phyloP scores from a whole-genome alignment of 2,797 vertebrate genomes.

The Pantherophis vulpinus region DNA sequence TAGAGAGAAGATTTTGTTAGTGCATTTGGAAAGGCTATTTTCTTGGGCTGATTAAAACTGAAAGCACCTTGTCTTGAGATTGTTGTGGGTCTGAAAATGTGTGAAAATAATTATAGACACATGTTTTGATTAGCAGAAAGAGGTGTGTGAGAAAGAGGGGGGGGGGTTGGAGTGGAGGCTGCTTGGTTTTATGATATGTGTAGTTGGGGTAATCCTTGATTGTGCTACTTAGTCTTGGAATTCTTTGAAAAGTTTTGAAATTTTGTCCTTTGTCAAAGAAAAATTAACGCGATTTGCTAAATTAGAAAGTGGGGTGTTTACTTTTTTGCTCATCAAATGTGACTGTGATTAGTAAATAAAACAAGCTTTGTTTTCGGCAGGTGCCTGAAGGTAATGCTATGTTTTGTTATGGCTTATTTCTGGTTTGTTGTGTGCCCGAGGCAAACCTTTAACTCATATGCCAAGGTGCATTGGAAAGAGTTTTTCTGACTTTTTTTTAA shows the following conservation, averaged over 20 bases:
- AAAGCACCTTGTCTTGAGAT: not conserved
- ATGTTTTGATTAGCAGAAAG: not conserved
- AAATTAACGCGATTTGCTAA: not conserved
- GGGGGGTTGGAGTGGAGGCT: too few relatives aligned
- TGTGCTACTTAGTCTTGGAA: slow-evolving; percentile 56
- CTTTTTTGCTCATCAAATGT: not conserved
- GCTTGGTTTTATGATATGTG: not conserved
- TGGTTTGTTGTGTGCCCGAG: not conserved
- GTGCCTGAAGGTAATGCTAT: not conserved
- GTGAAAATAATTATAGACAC: not conserved
- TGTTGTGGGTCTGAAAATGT: not conserved
- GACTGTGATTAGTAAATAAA: not conserved
- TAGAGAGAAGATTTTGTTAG: not conserved
- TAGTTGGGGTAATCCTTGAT: slow-evolving; percentile 2
- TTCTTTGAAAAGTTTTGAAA: slow-evolving; percentile 52
- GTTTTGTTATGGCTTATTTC: not conserved
- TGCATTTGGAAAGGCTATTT: not conserved
- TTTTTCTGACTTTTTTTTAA: not conserved
- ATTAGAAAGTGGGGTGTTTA: not conserved
- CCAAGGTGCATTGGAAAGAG: not conserved
- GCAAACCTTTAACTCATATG: not conserved
- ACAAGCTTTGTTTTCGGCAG: not conserved
- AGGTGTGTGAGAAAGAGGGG: not conserved
- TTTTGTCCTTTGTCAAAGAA: not conserved
- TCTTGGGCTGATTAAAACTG: not conserved